Evolutionary conservation across 2,113 vertebrate species (phyloP), one percentile per base, ranked within the genome.

Genomic region (Microtus oregoni): DNA sequence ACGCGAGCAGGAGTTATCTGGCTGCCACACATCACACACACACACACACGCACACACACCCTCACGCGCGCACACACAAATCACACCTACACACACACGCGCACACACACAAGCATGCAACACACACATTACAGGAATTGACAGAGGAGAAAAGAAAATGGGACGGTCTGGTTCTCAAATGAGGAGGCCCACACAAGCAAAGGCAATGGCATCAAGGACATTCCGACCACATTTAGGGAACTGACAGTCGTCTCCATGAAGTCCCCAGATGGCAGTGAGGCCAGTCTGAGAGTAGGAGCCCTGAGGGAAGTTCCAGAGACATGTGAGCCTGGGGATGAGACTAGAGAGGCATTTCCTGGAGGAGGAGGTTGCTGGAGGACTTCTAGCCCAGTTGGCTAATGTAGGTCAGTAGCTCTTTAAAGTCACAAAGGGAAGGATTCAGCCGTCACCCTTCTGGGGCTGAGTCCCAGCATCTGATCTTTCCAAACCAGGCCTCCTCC

Each of bases 331-430:
- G 30, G 67, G 90, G 26, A 47, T 63, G 90, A 75, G 63, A 68
- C 38, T 44, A 15, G 67, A n/a, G 61, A 15, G 81, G 65, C 12
- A 26, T 67, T 47, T 14, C 77, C 50, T 55, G 6, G 0, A 38
- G 58, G 30, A 70, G 17, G 8, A 65, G 17, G 4, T 17, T 32
- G 75, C 73, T 55, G 12, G 47, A 47, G 77, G 28, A 44, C 35
- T 26, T 79, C 15, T 5, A 17, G 70, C 58, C 68, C 15, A 17
- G 9, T 47, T 72, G 28, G 7, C 76, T 41, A 58, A 32, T 2
- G 5, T 30, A 24, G 35, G 44, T 94, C 86, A 55, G 20, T 82
- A 79, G 73, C 76, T 90, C 67, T 92, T 96, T 97, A 92, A 92
- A 93, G 55, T 95, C 86, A 72, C 58, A 92, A 65, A 87, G 82